Evolutionary conservation across 2,797 vertebrate genomes (phyloP), one percentile per base, ranked within the genome.

Genomic region (Galaxias olidus): DNA sequence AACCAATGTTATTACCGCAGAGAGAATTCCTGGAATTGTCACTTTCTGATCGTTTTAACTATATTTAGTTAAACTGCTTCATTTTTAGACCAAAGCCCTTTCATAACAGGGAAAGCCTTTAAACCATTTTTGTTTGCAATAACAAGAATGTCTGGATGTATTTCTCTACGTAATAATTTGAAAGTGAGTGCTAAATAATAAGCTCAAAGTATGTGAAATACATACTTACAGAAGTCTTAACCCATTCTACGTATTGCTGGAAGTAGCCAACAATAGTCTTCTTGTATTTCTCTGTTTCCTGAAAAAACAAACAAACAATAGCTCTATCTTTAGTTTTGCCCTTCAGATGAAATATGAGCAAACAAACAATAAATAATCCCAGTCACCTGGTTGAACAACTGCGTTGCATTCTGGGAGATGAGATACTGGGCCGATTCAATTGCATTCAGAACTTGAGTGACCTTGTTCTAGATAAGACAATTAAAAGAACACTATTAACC

Each of bases 261-360:
- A 98, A 97, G 91, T 98, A 96, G 56, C 91, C 86, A 42, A 94
- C 65, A 61, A 99, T 88, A 44, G 77, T 93, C 15, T 86, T 82
- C 58, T 87, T 91, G 74, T 93, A 98, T 74, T 88, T 93, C 66
- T 87, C 87, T 0, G 90, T 93, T 90, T 97, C 95, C 98, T 97
- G 87, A 58, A 52, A 5, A 19, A 72, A 1, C 54, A 50, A 30
- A 59, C 58, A 72, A 42, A 61, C 10, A 9, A 11, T 12, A 14
- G 60, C 9, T 44, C 10, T 11, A 51, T 66, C 0, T 53, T 2
- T 40, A 8, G 55, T 4, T 20, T 20, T 4, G n/a, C 41, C 20
- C 15, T 10, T 1, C 43, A 4, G 57, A 0, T 1, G 1, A 7
- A 15, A 64, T 30, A 48, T 10, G 14, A 69, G 46, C 1, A 66